phyloP scores from a whole-genome alignment of 1,140 invertebrate species.

The Drosophila eugracilis region DNA sequence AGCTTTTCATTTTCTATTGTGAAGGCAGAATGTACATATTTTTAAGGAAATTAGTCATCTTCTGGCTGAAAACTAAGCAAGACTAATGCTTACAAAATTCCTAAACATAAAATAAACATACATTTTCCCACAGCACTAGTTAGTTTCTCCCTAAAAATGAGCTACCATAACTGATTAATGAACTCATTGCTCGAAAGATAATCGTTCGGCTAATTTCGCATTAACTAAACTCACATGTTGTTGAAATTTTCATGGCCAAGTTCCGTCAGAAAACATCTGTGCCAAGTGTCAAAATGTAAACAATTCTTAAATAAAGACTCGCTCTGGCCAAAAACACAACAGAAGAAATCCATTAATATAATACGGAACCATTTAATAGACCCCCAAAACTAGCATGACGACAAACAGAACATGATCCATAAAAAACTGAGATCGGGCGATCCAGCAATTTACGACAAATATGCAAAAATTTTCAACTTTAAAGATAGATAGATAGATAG shows the following conservation, averaged over 20 bases:
- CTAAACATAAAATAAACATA: slow-evolving; percentile 3
- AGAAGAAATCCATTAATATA: slow-evolving; percentile 56
- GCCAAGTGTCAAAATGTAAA: slow-evolving; percentile 45
- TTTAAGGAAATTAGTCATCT: no score
- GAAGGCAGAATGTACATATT: no score
- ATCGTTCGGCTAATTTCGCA: slow-evolving; percentile 28
- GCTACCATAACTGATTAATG: slow-evolving; percentile 29
- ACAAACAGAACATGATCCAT: slow-evolving; percentile 37
- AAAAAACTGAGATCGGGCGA: slow-evolving; percentile 30
- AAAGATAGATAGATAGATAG: slow-evolving; percentile 34
- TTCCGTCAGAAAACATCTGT: slow-evolving; percentile 37
- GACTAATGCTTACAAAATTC: background rate
- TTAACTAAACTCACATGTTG: slow-evolving; percentile 37
- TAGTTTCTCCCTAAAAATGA: background rate
- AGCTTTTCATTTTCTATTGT: background rate
- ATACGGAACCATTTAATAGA: slow-evolving; percentile 42
- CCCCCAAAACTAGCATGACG: slow-evolving; percentile 29
- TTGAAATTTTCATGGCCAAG: slow-evolving; percentile 34
- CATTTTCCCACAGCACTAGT: background rate
- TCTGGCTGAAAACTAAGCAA: no score
- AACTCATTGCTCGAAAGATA: slow-evolving; percentile 31
- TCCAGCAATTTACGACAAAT: slow-evolving; percentile 50
- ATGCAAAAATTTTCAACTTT: slow-evolving; percentile 60
- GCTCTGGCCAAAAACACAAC: slow-evolving; percentile 14
- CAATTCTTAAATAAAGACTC: slow-evolving; percentile 2